phyloP scores from a whole-genome alignment of 2,888 invertebrate species.

The Azorinus chamasolen region DNA sequence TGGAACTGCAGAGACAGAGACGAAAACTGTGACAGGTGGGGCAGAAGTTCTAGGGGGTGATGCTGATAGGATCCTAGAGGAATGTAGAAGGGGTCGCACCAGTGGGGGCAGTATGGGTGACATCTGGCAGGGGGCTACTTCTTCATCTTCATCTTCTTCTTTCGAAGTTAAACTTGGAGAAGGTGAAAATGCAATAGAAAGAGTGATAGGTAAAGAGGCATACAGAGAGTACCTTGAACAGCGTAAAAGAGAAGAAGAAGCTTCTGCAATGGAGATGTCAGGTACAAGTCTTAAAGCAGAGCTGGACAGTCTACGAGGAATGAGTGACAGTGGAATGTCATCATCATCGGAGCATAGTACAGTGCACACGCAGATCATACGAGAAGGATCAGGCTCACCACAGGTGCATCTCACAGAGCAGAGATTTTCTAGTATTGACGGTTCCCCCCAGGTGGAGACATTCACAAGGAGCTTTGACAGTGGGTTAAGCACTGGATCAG shows the following conservation, averaged over 20 bases:
- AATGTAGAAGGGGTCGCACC: conserved; percentile 49
- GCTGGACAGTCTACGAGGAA: conserved; percentile 31
- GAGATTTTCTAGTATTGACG: conserved; percentile 21
- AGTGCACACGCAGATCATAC: conserved; percentile 21
- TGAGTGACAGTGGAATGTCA: conserved; percentile 50
- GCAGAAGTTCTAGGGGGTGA: conserved; percentile 57
- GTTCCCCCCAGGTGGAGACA: conserved; percentile 29
- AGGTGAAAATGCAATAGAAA: conserved; percentile 49
- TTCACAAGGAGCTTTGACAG: conserved; percentile 37
- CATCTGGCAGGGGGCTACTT: no score
- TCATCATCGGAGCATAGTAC: conserved; percentile 31
- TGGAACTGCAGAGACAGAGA: conserved; percentile 42
- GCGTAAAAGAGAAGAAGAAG: no score
- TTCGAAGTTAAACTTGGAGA: neutral
- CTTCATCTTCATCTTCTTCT: no score
- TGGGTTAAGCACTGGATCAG: conserved; percentile 29
- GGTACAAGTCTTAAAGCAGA: conserved; percentile 11
- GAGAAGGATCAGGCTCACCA: conserved; percentile 36
- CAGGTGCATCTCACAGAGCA: conserved; percentile 18
- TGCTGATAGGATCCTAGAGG: conserved; percentile 52
- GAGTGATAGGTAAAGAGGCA: conserved; percentile 38
- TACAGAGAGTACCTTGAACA: no score
- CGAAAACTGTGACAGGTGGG: conserved; percentile 60
- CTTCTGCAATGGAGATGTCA: neutral
- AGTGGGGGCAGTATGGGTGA: conserved; percentile 6